phyloP scores from a whole-genome alignment of 92 coral and sea anemone species.

The Epizoanthus fatuus region DNA sequence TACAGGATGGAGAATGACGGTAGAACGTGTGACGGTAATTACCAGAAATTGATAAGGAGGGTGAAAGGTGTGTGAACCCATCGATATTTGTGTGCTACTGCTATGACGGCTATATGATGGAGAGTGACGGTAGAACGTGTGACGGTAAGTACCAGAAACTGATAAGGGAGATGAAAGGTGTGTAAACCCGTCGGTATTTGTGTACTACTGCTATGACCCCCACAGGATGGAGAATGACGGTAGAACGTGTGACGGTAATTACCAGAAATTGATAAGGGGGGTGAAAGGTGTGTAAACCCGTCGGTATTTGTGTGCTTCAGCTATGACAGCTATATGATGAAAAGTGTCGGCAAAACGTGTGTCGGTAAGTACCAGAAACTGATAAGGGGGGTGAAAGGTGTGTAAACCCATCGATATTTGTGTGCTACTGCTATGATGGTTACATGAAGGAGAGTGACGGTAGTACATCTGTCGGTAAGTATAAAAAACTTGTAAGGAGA shows the following conservation, averaged over 20 bases:
- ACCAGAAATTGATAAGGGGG: background rate
- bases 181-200: background rate
- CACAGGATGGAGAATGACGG: conserved; percentile 49
- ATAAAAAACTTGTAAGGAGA: background rate
- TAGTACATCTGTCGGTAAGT: conserved; percentile 68
- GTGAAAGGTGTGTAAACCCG: background rate
- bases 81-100: conserved; percentile 46
- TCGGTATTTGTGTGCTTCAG: conserved; percentile 43
- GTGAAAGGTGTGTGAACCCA: too few species aligned
- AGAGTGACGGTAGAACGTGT: too few species aligned
- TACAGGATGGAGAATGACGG: too few species aligned
- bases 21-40: too few species aligned
- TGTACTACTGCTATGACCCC: conserved; percentile 60
- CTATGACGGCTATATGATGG: conserved; percentile 44
- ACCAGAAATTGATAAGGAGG: too few species aligned
- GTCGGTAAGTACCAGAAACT: conserved; percentile 45
- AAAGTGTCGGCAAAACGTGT: conserved; percentile 62
- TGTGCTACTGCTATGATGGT: conserved; percentile 65
- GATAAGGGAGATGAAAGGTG: too few species aligned
- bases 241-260: conserved; percentile 68
- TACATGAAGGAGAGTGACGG: conserved; percentile 52
- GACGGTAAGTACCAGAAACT: too few species aligned
- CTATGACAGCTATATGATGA: conserved; percentile 52
- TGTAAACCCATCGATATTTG: background rate
- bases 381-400: background rate